Evolutionary conservation across 1,140 invertebrate species (phyloP), one percentile per base, ranked within the genome.

Genomic region (Drosophila takahashii): DNA sequence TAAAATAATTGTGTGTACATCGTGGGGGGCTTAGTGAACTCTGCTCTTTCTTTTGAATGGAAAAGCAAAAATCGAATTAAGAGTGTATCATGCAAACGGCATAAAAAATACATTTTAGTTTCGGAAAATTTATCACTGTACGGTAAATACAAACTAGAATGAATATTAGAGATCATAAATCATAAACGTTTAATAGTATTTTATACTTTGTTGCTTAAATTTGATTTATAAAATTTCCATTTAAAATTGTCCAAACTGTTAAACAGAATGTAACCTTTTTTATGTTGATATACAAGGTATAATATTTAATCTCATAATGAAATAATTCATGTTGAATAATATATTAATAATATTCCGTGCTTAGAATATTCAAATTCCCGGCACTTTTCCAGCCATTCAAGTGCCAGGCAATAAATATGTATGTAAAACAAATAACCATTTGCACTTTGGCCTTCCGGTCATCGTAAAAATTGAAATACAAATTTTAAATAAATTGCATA

Each of bases 401-500:
- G 48, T 26, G 41, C 59, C 39, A 42, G 26, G 18, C 62, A 22
- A 57, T 86, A 86, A 77, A 73, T 53, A 22, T 22, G 22, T 22
- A 22, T 22, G 22, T 22, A 85, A 80, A 69, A 42, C 61, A 72
- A 69, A 73, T 73, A 48, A 39, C 58, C 50, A 44, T 53, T 53
- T 72, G 66, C 61, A 84, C 67, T 85, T 58, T 77, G 56, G 56
- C 54, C 66, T 65, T 72, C 62, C 62, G 66, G 56, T 36, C 52
- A 65, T 52, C 54, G 32, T 59, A 51, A 45, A 80, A 66, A 66
- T 74, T 58, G 73, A 61, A 54, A 76, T 52, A 83, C 36, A 77
- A 59, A 81, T 86, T 86, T 85, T 74, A 81, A 86, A 85, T 81
- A 86, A 85, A 86, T 81, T 81, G 81, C 81, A 77, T 69, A 81